Conservation (phyloP, 2,888 invertebrate genomes). For the Keiferia lycopersicella region DNA sequence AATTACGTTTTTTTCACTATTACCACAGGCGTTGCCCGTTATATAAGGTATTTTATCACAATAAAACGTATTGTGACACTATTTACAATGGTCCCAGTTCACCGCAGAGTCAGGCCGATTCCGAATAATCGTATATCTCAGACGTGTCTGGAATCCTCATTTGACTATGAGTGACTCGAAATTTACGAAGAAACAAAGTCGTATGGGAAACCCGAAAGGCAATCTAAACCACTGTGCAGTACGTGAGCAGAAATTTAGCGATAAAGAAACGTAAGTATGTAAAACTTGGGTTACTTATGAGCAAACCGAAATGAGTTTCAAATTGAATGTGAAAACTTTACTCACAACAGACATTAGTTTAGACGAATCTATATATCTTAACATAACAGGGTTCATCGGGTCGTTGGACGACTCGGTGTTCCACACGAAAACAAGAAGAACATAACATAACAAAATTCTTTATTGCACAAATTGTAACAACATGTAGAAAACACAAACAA, state of each 20-base stretch:
- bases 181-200: slow-evolving; percentile 41
- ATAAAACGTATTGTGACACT: neutral
- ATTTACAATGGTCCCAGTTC: neutral
- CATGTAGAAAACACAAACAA: no score
- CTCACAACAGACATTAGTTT: no score
- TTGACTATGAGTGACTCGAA: slow-evolving; percentile 49
- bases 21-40: no score
- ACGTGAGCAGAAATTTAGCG: slow-evolving; percentile 68
- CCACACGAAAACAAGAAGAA: no score
- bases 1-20: no score
- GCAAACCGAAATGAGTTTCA: neutral
- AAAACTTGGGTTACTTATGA: neutral
- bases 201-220: slow-evolving; percentile 65
- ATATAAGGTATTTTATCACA: neutral
- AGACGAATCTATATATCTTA: no score
- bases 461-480: no score
- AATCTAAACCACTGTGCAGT: slow-evolving; percentile 64
- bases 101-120: slow-evolving; percentile 34
- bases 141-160: slow-evolving; percentile 59
- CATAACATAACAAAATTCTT: no score
- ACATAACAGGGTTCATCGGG: no score
- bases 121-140: slow-evolving; percentile 67
- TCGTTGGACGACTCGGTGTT: no score
- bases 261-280: slow-evolving; percentile 33
- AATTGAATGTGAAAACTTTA: neutral